Conservation (phyloP, 2,888 invertebrate species). For the Eurytoma californica region DNA sequence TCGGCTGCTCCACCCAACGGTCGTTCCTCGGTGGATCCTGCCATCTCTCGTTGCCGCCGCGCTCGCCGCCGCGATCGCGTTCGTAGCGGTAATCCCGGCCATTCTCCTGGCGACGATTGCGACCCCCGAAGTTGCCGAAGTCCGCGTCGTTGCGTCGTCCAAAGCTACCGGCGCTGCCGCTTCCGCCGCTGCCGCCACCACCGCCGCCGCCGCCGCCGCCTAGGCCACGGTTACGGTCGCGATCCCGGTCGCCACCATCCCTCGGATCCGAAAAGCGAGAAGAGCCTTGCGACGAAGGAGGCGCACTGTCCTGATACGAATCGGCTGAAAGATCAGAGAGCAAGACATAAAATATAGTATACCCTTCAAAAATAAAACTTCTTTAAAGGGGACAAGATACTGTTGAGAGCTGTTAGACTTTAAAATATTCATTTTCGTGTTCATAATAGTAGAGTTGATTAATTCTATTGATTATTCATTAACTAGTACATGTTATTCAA, state of each 20-base stretch:
- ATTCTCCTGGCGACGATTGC: constrained; percentile 76
- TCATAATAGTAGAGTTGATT: too few species aligned
- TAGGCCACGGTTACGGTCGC: constrained; percentile 71
- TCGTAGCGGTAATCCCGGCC: constrained; percentile 73
- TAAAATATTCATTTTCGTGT: too few species aligned
- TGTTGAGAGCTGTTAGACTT: too few species aligned
- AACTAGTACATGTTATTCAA: too few species aligned
- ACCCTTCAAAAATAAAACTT: neutral
- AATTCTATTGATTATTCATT: too few species aligned
- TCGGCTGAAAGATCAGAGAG: neutral
- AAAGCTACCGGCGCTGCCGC: constrained; percentile 65
- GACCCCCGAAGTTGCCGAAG: constrained; percentile 75
- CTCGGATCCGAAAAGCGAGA: constrained; percentile 21
- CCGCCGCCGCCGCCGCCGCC: constrained; percentile 68
- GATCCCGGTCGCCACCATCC: constrained; percentile 67
- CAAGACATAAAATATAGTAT: neutral
- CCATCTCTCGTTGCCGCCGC: constrained; percentile 63
- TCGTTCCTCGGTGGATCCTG: constrained; percentile 74
- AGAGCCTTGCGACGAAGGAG: constrained; percentile 42
- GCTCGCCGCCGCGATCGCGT: constrained; percentile 63
- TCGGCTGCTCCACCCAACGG: constrained; percentile 75
- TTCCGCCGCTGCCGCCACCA: constrained; percentile 70
- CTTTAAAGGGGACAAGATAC: too few species aligned
- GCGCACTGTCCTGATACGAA: constrained; percentile 46
- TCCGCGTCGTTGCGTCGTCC: constrained; percentile 64